Evolutionary conservation across 1,140 invertebrate genomes (phyloP), one percentile per base, ranked within the genome.

Genomic region (Reticulitermes speratus): DNA sequence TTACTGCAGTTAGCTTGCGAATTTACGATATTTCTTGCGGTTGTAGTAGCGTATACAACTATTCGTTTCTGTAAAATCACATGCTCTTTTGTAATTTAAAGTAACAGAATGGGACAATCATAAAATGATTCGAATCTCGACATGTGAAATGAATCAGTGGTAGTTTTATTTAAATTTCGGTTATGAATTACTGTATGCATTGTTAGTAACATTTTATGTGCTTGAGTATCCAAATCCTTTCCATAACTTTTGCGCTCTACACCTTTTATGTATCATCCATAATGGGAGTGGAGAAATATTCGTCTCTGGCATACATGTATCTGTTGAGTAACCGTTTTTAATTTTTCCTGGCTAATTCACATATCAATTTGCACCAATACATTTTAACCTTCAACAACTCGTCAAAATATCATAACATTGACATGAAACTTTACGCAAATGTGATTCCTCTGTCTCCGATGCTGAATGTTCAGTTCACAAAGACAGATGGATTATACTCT

Each of bases 381-480:
- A n/a, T 75, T 75, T 75, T 75, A 75, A 75, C 65, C n/a, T 75
- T 75, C 30, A 75, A 75, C n/a, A 75, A 75, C n/a, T 75, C 65
- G 65, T 30, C 9, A 30, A 75, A 30, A 30, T 8, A 75, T 8
- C 9, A 75, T 30, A 75, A 75, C 25, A 75, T 9, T 75, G n/a
- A n/a, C 7, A 65, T 65, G 59, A 65, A 75, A 75, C 25, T 14
- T 16, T 30, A 25, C 25, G 30, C 65, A 30, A 30, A 75, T 25
- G 25, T 75, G 65, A 9, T 9, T 16, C 12, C 19, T 65, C 59
- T 16, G 25, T 65, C 21, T 12, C 59, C n/a, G 25, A 30, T 75
- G n/a, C n/a, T 75, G 14, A 75, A 75, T 55, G 19, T 55, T 55
- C 52, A 55, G 52, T 19, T 19, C 65, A 30, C 65, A 75, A 75